Evolutionary conservation across 2,888 invertebrate species (phyloP).

Genomic region (Aleiodes alternator): DNA sequence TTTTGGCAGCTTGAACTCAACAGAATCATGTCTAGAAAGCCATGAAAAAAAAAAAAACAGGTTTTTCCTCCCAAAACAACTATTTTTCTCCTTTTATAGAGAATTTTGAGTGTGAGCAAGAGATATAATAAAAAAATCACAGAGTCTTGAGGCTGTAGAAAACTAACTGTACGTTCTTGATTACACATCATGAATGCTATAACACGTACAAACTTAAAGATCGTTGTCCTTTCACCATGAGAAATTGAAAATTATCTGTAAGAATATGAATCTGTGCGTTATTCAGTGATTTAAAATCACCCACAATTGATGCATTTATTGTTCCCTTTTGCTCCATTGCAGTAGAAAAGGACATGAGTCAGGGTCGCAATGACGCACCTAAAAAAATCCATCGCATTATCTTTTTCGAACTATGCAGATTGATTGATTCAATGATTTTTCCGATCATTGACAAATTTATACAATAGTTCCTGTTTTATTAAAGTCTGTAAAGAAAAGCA

Average conservation of each 20-base stretch:
- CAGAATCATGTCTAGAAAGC: slow-evolving; percentile 16
- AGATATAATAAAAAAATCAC: not conserved
- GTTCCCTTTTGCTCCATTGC: slow-evolving; percentile 1
- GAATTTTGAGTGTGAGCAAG: too few relatives aligned
- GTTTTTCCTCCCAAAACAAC: slow-evolving; percentile 2
- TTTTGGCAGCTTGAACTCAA: slow-evolving; percentile 4
- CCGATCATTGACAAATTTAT: slow-evolving; percentile 1
- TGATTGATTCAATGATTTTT: slow-evolving; percentile 10
- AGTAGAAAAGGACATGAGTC: slow-evolving; percentile 19
- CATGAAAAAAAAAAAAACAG: not conserved
- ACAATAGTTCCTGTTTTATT: not conserved
- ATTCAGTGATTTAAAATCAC: not conserved
- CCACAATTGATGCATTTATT: not conserved
- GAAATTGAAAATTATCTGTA: slow-evolving; percentile 11
- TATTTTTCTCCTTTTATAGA: not conserved
- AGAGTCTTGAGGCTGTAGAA: slow-evolving; percentile 9
- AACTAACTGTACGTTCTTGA: slow-evolving; percentile 28
- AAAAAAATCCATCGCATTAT: not conserved
- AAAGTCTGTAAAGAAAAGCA: not conserved
- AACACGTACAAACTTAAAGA: slow-evolving; percentile 31
- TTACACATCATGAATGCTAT: slow-evolving; percentile 47
- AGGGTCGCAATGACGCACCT: slow-evolving; percentile 21
- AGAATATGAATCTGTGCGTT: too few relatives aligned
- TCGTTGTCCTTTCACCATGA: slow-evolving; percentile 52
- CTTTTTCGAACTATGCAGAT: not conserved